Base-by-base conservation (phyloP, 2,888 invertebrate genomes). In the Cantharis lateralis region DNA sequence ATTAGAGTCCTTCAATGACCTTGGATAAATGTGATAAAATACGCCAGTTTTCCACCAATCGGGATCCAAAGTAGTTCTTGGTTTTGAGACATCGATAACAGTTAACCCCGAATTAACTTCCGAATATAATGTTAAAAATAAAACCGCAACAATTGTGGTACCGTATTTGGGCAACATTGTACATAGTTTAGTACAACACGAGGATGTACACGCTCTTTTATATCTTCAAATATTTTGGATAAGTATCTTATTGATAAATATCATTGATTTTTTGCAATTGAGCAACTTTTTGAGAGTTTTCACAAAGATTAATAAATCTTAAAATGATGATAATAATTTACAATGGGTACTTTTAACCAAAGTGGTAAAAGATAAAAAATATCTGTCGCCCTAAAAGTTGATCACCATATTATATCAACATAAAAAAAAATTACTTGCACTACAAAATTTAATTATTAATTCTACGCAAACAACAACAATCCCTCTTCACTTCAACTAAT, bases 41-140 rank as follows among this genome's bases (percentile, higher is more conserved):
- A 93, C 91, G 61, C 93, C 92, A 69, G 92, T 93, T 85, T 95
- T 91, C 94, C 95, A 97, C 98, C 98, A 98, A 82, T 95, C 93
- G 10, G 15, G 16, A 15, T 77, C 61, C 11, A 4, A 10, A 1
- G 68, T 18, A 16, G 13, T 61, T 11, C 13, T 70, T 13, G 18
- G 13, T 63, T 63, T 63, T 16, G n/a, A 63, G 16, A 13, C 63
- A 63, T 18, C 63, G 10, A 16, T 15, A 63, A 15, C 9, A 7
- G 48, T 48, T 3, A 48, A 48, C n/a, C n/a, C n/a, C 9, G n/a
- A 48, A 5, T n/a, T 1, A 48, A 48, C 48, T 48, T 48, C 48
- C 2, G 48, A 48, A n/a, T 1, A 24, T 24, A 24, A 15, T 4
- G 13, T 10, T 10, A 16, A 20, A 4, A 16, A 18, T 63, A 18